Conservation (phyloP, 2,888 invertebrate species). For the Pollenia amentaria region DNA sequence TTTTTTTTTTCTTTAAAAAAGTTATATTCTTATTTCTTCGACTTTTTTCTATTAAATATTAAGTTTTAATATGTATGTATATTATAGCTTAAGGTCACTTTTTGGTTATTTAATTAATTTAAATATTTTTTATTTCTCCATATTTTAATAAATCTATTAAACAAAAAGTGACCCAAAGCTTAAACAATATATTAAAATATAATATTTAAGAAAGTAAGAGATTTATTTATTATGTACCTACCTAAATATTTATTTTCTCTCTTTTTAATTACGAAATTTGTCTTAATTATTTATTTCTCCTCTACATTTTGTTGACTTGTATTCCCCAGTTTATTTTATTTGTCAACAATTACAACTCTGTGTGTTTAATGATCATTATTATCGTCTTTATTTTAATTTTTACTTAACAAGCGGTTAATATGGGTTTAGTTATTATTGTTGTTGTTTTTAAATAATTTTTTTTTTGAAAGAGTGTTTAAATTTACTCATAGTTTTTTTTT, state of each 20-base stretch:
- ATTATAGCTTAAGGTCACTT: too few relatives aligned
- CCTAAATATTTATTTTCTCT: neutral
- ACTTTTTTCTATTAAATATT: too few relatives aligned
- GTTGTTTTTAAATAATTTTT: constrained; percentile 16
- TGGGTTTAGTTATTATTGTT: neutral
- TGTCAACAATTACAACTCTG: constrained; percentile 53
- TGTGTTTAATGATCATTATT: constrained; percentile 1
- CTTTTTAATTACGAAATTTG: neutral
- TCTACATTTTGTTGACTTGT: neutral
- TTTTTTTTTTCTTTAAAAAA: too few relatives aligned
- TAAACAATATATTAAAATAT: too few relatives aligned
- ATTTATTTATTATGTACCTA: neutral
- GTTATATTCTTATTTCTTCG: too few relatives aligned
- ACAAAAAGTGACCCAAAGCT: too few relatives aligned
- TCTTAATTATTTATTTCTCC: neutral
- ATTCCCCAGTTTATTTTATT: neutral
- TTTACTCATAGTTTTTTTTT: constrained; percentile 45
- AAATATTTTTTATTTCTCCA: too few relatives aligned
- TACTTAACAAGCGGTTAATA: constrained; percentile 33
- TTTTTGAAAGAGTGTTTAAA: constrained; percentile 14
- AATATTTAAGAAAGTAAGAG: too few relatives aligned
- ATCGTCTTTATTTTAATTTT: constrained; percentile 18
- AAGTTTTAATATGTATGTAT: too few relatives aligned
- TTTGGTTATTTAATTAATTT: too few relatives aligned
- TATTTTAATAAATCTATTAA: too few relatives aligned